Evolutionary conservation across 2,113 vertebrate genomes (phyloP), one percentile per base, ranked within the genome.

Genomic region (Halichoerus grypus): DNA sequence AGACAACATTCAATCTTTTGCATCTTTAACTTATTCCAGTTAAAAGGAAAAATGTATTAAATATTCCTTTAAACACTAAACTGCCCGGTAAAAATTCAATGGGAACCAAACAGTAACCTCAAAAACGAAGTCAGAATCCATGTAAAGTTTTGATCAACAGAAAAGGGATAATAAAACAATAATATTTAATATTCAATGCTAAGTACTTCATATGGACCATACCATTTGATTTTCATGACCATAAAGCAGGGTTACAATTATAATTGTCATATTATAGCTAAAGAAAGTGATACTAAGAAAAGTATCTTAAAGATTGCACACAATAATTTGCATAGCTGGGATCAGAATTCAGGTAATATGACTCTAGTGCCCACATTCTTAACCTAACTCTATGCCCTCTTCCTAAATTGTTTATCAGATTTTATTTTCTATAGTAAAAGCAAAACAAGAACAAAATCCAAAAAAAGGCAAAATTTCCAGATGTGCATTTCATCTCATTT

Each of bases 81-180:
- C 14, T 61, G 49, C 16, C 65, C 96, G n/a, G 42, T 92, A 94
- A 96, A 95, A 89, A n/a, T 84, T 92, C 69, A 88, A 89, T 19
- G 59, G 42, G 22, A 97, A 86, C 24, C 22, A 92, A 97, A 80
- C 11, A 81, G 39, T 80, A 85, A 72, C 31, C 63, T 96, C 53
- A 95, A 92, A 97, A 94, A 42, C 74, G 16, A 94, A 95, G 77
- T 76, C 55, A 92, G 55, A 95, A 82, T 91, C 39, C 92, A 26
- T 24, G 65, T 71, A 92, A 95, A 84, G 46, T 76, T 96, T 4
- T 95, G 72, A 83, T 86, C 42, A 67, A 88, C 5, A 95, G 28
- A 31, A 96, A 96, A 76, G 33, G 14, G 57, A 74, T 42, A 92
- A 95, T 63, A 69, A 77, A 96, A 69, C n/a, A 82, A 79, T 49